phyloP scores from a whole-genome alignment of 1,140 invertebrate genomes.

The Pararge aegeria region DNA sequence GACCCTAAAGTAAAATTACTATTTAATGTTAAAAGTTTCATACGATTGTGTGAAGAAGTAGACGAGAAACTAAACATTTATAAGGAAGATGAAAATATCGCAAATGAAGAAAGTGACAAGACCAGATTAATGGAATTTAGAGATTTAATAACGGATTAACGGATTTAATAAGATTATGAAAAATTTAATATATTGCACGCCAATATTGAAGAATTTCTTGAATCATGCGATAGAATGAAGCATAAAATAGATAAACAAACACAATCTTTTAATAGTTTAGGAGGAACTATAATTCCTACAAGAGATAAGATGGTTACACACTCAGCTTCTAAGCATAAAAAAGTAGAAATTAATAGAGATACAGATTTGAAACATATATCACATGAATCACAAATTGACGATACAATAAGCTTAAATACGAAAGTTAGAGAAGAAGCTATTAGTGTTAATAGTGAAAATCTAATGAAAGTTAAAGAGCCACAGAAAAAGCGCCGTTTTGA shows the following conservation, averaged over 20 bases:
- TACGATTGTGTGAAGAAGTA: constrained; percentile 27
- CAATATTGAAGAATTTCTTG: constrained; percentile 36
- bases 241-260: constrained; percentile 27
- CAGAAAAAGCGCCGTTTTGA: constrained; percentile 13
- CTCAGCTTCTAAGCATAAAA: not conserved
- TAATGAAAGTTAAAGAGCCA: constrained; percentile 30
- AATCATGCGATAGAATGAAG: constrained; percentile 39
- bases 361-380: constrained; percentile 28
- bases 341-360: constrained; percentile 16
- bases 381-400: constrained; percentile 32
- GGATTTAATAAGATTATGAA: constrained; percentile 35
- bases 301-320: not conserved
- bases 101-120: constrained; percentile 6
- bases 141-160: constrained; percentile 33
- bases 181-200: constrained; percentile 33
- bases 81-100: not conserved
- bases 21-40: constrained; percentile 32
- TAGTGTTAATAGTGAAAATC: constrained; percentile 30
- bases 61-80: constrained; percentile 29
- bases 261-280: not conserved
- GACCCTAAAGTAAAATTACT: constrained; percentile 21
- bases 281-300: not conserved
- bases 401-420: constrained; percentile 32
- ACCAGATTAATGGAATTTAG: constrained; percentile 26
- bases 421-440: constrained; percentile 33